Base-by-base conservation (phyloP, 2,888 invertebrate genomes). In the Oegoconia quadripuncta region DNA sequence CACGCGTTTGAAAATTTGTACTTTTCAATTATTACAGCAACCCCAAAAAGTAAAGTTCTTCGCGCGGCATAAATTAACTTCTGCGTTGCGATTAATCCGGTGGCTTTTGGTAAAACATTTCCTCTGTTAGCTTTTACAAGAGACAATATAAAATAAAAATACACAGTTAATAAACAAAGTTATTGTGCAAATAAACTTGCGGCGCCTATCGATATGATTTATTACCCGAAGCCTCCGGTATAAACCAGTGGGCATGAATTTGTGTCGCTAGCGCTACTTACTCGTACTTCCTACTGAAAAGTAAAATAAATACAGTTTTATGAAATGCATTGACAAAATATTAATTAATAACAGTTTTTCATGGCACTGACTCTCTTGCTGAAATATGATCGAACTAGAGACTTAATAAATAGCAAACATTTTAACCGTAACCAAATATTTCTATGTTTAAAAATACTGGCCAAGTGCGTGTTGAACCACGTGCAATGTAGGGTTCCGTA, bases 11-110 rank as follows among this genome's bases (percentile, higher is more conserved):
- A 61, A 67, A 66, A 69, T 67, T n/a, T 64, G 65, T 71, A 73
- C 70, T 74, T 66, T 73, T 73, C 72, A 73, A 74, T 70, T 71
- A 73, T 70, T 62, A 61, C 63, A 55, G 57, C 60, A 62, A 66
- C 44, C 59, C 57, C 52, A 42, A 64, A 51, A 65, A 63, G 59
- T 59, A 64, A 69, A 73, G 61, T 66, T 70, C 56, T 55, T 59
- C 52, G 51, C 59, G 54, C 47, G 56, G 64, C 54, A 63, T 67
- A 70, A 70, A 71, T 75, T 70, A 69, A 72, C 71, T 71, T 72
- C 60, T 63, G 63, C 59, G 52, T 56, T 59, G 51, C 55, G 58
- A 66, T 66, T 65, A 65, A 72, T 69, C 64, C 54, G 55, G 59
- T 51, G 55, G 60, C 51, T 64, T 65, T 59, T 54, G 54, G 50